Percentiles rank a stretch among this genome's conserved stretches.
These are phyloP conservation scores for Puffinus mauretanicus DNA, from an alignment of 2,113 vertebrate species.

Conservation along the genomic window DNA sequence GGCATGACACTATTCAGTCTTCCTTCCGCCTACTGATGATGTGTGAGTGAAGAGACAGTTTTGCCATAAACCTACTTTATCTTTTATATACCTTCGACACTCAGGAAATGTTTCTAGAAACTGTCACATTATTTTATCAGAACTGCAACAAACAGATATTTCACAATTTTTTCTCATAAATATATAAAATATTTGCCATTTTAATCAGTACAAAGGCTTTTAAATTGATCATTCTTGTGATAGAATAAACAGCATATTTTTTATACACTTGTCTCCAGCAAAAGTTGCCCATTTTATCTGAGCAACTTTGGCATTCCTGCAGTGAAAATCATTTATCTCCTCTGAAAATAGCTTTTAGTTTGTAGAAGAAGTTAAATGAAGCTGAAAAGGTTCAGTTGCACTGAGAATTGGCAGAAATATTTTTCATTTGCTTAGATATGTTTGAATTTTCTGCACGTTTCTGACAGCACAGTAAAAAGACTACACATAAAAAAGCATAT, in stretches of 20 bases:
- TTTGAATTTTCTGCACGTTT: not conserved
- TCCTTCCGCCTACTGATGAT: not conserved
- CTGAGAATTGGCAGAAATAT: not conserved
- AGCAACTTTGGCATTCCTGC: not conserved
- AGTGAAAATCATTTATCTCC: not conserved
- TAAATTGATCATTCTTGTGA: not conserved
- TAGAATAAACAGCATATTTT: not conserved
- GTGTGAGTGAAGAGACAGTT: not conserved
- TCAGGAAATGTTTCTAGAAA: not conserved
- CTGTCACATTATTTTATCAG: not conserved
- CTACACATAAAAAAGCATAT: not conserved
- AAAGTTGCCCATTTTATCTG: not conserved
- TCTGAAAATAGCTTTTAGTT: slow-evolving; percentile 16
- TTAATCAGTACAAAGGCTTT: not conserved
- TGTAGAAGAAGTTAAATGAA: slow-evolving; percentile 31
- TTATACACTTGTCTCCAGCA: not conserved
- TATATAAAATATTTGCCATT: not conserved
- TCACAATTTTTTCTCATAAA: not conserved
- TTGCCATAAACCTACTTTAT: not conserved
- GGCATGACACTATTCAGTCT: not conserved
- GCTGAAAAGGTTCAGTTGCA: not conserved
- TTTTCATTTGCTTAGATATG: not conserved
- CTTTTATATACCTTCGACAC: not conserved
- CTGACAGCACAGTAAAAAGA: not conserved
- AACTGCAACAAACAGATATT: not conserved